A percentile compares a stretch with the other conserved stretches of the same genome.
phyloP scores from a whole-genome alignment of 2,113 vertebrate species.

The Oncorhynchus clarkii region DNA sequence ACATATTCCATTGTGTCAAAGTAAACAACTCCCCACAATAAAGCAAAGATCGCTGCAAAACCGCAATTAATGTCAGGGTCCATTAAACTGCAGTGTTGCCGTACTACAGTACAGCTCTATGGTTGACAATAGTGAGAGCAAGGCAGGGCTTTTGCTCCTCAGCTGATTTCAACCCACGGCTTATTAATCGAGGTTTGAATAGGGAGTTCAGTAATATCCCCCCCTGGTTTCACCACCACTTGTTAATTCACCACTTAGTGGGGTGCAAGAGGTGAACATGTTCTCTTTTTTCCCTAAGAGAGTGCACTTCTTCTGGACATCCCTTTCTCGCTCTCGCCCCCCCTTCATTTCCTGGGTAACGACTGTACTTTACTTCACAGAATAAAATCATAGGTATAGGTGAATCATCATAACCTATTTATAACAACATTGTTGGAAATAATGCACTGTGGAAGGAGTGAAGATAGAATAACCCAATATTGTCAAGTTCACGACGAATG shows the following conservation, averaged over 20 bases:
- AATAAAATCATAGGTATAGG: too few relatives aligned
- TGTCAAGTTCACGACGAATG: too few relatives aligned
- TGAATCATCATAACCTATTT: too few relatives aligned
- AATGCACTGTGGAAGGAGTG: too few relatives aligned
- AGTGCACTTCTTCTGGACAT: neutral
- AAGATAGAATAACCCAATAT: too few relatives aligned
- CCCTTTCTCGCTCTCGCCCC: too few relatives aligned
- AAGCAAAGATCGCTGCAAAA: slow-evolving; percentile 40
- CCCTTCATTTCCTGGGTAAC: too few relatives aligned
- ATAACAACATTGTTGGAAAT: too few relatives aligned
- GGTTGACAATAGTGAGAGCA: slow-evolving; percentile 12
- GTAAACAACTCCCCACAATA: slow-evolving; percentile 56
- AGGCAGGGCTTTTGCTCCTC: slow-evolving; percentile 15
- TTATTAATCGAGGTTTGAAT: neutral
- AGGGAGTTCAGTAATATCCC: slow-evolving; percentile 20
- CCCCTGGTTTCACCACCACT: slow-evolving; percentile 1
- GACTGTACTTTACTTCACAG: too few relatives aligned
- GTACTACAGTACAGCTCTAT: neutral
- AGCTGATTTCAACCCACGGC: neutral
- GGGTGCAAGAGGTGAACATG: slow-evolving; percentile 23
- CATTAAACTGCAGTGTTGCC: slow-evolving; percentile 45
- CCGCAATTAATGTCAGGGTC: slow-evolving; percentile 49
- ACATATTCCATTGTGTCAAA: slow-evolving; percentile 26
- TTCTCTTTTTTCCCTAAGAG: slow-evolving; percentile 15
- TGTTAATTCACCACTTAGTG: neutral